A percentile compares a stretch with the other conserved stretches of the same genome.
Evolutionary conservation across 2,113 vertebrate species (phyloP).

Genomic region (Notiomystis cincta): DNA sequence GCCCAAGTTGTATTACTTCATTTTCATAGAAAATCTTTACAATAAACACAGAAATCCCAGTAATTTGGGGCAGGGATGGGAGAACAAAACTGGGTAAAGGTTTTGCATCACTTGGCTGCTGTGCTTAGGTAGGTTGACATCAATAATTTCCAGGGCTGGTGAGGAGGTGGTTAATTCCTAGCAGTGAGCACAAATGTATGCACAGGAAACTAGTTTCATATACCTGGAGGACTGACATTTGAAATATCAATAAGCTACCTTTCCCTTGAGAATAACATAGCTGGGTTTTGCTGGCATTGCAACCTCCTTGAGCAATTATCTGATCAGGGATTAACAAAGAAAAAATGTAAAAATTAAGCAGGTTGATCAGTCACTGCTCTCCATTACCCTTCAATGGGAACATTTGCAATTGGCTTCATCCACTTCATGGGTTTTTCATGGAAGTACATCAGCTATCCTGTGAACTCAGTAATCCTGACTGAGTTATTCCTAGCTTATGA

Average conservation of each 20-base stretch:
- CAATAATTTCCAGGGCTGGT: background rate
- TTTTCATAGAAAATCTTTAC: conserved; percentile 15
- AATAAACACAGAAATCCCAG: background rate
- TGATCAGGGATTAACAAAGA: background rate
- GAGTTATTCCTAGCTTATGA: background rate
- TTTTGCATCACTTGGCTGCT: background rate
- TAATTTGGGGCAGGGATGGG: background rate
- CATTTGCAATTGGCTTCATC: background rate
- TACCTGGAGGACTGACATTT: background rate
- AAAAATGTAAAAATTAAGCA: background rate
- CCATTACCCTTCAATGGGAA: background rate
- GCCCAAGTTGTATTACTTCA: background rate
- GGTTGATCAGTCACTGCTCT: background rate
- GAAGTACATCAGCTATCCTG: background rate
- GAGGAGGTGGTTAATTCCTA: background rate
- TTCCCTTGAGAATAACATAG: background rate
- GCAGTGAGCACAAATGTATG: background rate
- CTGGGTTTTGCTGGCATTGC: background rate
- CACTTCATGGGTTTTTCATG: too few relatives aligned
- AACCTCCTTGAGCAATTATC: background rate
- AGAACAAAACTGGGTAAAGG: background rate
- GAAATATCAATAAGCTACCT: background rate
- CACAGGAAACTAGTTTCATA: background rate
- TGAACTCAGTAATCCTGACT: background rate
- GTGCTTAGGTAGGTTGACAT: background rate